Conservation (phyloP, 2,888 invertebrate genomes). For the Heliconius ismenius region DNA sequence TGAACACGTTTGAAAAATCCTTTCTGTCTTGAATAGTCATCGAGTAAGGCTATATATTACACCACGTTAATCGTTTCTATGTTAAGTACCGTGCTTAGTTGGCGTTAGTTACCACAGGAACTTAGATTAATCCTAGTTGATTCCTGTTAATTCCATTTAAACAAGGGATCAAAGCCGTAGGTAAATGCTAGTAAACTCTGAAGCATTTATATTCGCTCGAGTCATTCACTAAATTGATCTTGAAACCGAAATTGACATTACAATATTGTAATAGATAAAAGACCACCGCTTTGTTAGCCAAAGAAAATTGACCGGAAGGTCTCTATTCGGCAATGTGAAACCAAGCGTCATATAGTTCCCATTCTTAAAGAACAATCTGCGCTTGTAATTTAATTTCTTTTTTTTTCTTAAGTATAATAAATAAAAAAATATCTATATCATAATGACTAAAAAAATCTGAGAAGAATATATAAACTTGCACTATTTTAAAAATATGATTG, state of each 20-base stretch:
- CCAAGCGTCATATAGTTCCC: conserved; percentile 37
- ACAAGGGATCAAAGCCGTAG: too few relatives aligned
- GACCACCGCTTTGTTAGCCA: conserved; percentile 37
- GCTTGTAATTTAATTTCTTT: background rate
- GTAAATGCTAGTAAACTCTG: background rate
- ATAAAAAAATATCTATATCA: background rate
- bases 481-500: too few relatives aligned
- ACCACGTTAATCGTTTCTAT: too few relatives aligned
- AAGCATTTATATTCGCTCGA: background rate
- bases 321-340: conserved; percentile 45
- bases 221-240: conserved; percentile 33
- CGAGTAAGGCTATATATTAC: too few relatives aligned
- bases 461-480: too few relatives aligned
- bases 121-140: too few relatives aligned
- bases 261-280: conserved; percentile 41
- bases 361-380: conserved; percentile 26
- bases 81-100: too few relatives aligned
- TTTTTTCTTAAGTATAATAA: background rate
- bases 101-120: too few relatives aligned
- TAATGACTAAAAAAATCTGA: too few relatives aligned
- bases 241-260: conserved; percentile 25
- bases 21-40: too few relatives aligned
- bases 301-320: conserved; percentile 43
- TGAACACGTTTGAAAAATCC: too few relatives aligned
- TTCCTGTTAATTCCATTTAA: too few relatives aligned